Conservation (phyloP, 2,113 vertebrate species). For the Elephas maximus region DNA sequence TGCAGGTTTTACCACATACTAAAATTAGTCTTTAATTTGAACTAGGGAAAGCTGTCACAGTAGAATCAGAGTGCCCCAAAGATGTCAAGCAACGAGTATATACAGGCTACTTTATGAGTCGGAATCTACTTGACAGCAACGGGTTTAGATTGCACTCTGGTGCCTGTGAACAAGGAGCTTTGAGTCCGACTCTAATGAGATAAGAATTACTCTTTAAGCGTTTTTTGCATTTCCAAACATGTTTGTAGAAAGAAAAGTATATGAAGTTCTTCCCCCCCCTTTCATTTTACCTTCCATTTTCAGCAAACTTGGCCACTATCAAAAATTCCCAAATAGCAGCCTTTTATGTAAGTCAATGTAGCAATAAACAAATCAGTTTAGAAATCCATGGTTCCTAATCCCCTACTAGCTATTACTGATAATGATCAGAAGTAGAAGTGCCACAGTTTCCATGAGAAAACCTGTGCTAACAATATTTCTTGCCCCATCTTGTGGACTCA, state of each 20-base stretch:
- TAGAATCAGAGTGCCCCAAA: neutral
- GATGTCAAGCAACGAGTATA: neutral
- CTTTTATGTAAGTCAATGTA: neutral
- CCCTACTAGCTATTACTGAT: neutral
- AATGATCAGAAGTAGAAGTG: neutral
- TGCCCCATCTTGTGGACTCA: neutral
- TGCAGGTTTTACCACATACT: neutral
- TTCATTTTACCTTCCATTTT: constrained; percentile 40
- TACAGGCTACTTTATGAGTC: neutral
- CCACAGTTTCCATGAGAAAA: constrained; percentile 52
- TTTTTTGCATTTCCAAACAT: constrained; percentile 42
- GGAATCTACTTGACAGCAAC: too few relatives aligned
- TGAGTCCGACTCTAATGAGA: neutral
- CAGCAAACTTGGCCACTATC: constrained; percentile 26
- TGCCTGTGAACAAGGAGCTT: neutral
- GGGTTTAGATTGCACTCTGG: neutral
- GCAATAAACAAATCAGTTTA: constrained; percentile 53
- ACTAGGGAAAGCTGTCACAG: neutral
- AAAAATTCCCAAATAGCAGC: neutral
- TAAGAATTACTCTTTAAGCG: neutral
- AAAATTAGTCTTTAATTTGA: constrained; percentile 63
- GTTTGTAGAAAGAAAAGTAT: constrained; percentile 49
- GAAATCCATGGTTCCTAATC: constrained; percentile 24
- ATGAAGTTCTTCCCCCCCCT: neutral
- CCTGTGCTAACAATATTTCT: neutral